Evolutionary conservation across 1,140 invertebrate genomes (phyloP), one percentile per base, ranked within the genome.

Genomic region (Ridgeia piscesae): DNA sequence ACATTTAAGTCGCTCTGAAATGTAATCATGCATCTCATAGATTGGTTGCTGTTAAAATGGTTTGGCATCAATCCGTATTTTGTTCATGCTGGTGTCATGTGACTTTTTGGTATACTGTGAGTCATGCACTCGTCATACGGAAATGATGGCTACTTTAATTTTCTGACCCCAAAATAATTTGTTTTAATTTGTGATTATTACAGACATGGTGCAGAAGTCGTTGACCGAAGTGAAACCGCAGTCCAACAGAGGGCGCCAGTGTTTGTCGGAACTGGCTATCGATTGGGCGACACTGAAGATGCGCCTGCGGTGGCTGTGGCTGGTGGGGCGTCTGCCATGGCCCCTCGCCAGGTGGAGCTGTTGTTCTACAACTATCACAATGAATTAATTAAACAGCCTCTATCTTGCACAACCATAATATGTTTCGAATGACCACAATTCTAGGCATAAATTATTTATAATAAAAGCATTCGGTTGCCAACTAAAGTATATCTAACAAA

Each of bases 231-330:
- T 93, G 93, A 94, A 94, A 95, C 93, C 91, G 91, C 93, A 89
- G 34, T 90, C 96, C 89, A 96, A 92, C 11, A 2, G 14, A 77
- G 58, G 58, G 58, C 58, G 58, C 91, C 92, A 91, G 34, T 89
- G 48, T 98, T 98, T 95, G 96, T 96, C 93, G 98, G 98, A 4
- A 97, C 98, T 92, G 98, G 98, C 1, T 98, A 99, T 95, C 97
- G 98, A 95, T 96, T 99, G 93, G 98, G 98, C 93, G 97, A 98
- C 96, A 97, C 97, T 89, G 97, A 96, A 93, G 97, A 96, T 94
- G 97, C 97, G 48, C 89, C 92, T 48, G 89, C 89, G 34, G 92
- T 91, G 92, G 88, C 92, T 35, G 92, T 92, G 17, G 42, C 91
- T 31, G 93, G 93, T 27, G 93, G 93, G 27, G 91, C 93, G 92